phyloP scores from a whole-genome alignment of 2,113 vertebrate genomes.

The Hippocampus comes region DNA sequence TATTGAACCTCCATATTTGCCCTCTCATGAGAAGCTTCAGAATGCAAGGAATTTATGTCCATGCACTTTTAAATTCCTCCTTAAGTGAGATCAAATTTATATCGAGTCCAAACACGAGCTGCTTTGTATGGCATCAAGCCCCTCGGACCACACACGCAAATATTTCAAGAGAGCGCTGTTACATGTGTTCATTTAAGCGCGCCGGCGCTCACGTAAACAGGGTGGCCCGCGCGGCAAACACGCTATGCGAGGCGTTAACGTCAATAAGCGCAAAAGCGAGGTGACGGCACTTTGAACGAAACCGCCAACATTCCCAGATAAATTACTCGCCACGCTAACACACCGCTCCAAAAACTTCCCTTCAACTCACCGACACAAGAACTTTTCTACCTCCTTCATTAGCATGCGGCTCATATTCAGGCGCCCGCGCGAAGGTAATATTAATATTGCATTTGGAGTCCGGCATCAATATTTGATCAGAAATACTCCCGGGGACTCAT shows the following conservation, averaged over 20 bases:
- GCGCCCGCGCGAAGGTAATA: slow-evolving; percentile 65
- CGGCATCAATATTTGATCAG: slow-evolving; percentile 71
- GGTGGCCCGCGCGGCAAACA: slow-evolving; percentile 14
- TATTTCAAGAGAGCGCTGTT: slow-evolving; percentile 12
- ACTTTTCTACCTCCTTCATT: slow-evolving; percentile 47
- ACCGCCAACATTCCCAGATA: background rate
- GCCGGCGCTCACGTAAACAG: background rate
- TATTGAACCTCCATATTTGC: background rate
- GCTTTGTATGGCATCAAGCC: slow-evolving; percentile 38
- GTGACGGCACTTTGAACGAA: slow-evolving; percentile 31
- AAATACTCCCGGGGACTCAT: slow-evolving; percentile 54
- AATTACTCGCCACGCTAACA: slow-evolving; percentile 1
- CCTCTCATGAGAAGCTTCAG: background rate
- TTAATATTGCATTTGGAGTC: slow-evolving; percentile 69
- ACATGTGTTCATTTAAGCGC: background rate
- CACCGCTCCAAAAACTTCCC: slow-evolving; percentile 28
- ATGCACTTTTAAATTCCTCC: background rate
- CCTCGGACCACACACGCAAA: slow-evolving; percentile 38
- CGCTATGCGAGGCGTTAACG: slow-evolving; percentile 8
- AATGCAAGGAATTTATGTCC: background rate
- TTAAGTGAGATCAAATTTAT: background rate
- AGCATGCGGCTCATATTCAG: slow-evolving; percentile 59
- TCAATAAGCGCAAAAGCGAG: slow-evolving; percentile 11
- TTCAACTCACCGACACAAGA: slow-evolving; percentile 23
- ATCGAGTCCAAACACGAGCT: slow-evolving; percentile 39